Evolutionary conservation across 2,888 invertebrate genomes (phyloP).

Genomic region (Dexiosoma caninum): DNA sequence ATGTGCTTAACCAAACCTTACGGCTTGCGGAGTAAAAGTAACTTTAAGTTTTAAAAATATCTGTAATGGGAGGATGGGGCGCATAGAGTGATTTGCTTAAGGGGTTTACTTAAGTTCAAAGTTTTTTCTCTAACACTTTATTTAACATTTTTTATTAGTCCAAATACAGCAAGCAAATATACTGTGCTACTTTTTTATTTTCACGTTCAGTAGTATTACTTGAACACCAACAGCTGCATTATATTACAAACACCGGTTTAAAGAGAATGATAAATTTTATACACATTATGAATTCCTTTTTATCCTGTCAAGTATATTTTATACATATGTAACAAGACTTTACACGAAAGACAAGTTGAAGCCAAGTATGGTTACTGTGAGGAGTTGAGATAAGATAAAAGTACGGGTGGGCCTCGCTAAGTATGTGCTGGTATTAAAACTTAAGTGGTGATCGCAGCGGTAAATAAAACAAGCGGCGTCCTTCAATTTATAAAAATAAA

Average conservation of each 20-base stretch:
- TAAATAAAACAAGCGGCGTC: too few species aligned
- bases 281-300: slow-evolving; percentile 57
- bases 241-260: background rate
- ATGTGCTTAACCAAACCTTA: background rate
- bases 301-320: slow-evolving; percentile 16
- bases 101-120: background rate
- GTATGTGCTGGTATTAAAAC: too few species aligned
- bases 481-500: too few species aligned
- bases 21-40: background rate
- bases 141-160: slow-evolving; percentile 6
- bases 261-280: slow-evolving; percentile 54
- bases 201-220: background rate
- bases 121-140: background rate
- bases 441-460: too few species aligned
- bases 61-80: too few species aligned
- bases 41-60: slow-evolving; percentile 39
- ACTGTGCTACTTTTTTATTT: background rate
- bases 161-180: slow-evolving; percentile 19
- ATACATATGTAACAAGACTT: background rate
- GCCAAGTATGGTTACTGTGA: background rate
- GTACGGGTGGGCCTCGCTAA: too few species aligned
- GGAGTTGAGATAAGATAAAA: slow-evolving; percentile 30
- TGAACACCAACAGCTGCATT: background rate
- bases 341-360: background rate
- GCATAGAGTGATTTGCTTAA: too few species aligned